Evolutionary conservation across 2,113 vertebrate species (phyloP).

Genomic region (Ranitomeya imitator): DNA sequence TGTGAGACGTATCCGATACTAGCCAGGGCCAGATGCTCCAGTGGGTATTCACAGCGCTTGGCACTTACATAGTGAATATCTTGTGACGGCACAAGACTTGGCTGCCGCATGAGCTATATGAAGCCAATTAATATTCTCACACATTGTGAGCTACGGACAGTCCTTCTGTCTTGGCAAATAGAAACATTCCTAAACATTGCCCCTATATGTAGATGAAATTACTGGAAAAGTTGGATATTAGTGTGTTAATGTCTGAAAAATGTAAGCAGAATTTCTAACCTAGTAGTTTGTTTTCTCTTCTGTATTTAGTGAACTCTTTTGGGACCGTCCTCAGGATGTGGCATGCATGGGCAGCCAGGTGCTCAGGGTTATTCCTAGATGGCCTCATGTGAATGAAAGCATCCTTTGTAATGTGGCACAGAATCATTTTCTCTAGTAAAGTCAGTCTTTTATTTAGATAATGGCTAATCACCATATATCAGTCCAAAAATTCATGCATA

Average conservation of each 20-base stretch:
- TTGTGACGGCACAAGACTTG: constrained; percentile 7
- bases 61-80: constrained; percentile 24
- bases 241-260: neutral
- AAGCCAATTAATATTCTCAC: constrained; percentile 30
- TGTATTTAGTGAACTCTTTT: neutral
- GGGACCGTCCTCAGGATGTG: neutral
- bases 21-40: constrained; percentile 8
- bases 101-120: neutral
- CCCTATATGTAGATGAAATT: neutral
- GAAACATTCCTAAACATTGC: neutral
- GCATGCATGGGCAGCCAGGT: neutral
- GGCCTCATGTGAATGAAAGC: neutral
- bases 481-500: too few relatives aligned
- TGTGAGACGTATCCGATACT: neutral
- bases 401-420: neutral
- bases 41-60: neutral
- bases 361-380: constrained; percentile 3
- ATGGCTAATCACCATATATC: neutral
- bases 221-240: neutral
- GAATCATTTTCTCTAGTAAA: neutral
- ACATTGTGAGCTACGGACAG: neutral
- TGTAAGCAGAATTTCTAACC: neutral
- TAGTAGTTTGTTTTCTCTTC: neutral
- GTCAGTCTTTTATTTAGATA: neutral
- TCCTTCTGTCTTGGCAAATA: neutral